Base-by-base conservation (phyloP, 2,113 vertebrate species). In the Phaethon lepturus region DNA sequence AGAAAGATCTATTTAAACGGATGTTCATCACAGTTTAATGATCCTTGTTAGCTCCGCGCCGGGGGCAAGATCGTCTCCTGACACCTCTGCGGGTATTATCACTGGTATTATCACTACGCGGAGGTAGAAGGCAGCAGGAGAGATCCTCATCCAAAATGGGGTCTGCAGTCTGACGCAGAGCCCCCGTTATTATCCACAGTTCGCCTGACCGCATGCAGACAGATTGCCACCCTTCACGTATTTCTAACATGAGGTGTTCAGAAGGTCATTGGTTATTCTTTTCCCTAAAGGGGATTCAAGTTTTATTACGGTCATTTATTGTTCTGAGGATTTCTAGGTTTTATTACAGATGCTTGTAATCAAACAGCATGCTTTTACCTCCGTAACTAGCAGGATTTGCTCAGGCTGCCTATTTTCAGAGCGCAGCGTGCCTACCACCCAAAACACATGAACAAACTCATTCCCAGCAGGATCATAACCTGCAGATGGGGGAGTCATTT, bases 1-100 rank as follows among this genome's bases (percentile, higher is more conserved):
- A 56, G 56, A 45, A 90, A 62, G 55, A 96, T 97, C 73, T 11
- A 87, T 96, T 94, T 93, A 82, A 94, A 94, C 64, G 69, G 74
- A 53, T 94, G 62, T 89, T 97, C 93, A 96, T 96, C 87, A 85
- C 77, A 55, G 84, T 72, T 96, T 96, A 96, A 96, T 91, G 95
- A 94, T 89, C 85, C 93, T 93, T 91, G 87, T 95, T 94, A 96
- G 92, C 62, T 56, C 66, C 29, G 29, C 0, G 74, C 96, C 66
- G 13, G 77, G 87, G 90, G 92, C 81, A 20, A 92, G 93, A 79
- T 33, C 0, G 2, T 91, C 92, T 95, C 81, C 93, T 88, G 95
- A 86, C 93, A 79, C 77, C 53, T 94, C 81, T 82, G 94, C 1
- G 8, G 55, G 89, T 71, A 14, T 86, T 58, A 42, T 14, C 45